A percentile compares a stretch with the other conserved stretches of the same genome.
Evolutionary conservation across 2,888 invertebrate species (phyloP).

Genomic region (Drosophila kokeensis): DNA sequence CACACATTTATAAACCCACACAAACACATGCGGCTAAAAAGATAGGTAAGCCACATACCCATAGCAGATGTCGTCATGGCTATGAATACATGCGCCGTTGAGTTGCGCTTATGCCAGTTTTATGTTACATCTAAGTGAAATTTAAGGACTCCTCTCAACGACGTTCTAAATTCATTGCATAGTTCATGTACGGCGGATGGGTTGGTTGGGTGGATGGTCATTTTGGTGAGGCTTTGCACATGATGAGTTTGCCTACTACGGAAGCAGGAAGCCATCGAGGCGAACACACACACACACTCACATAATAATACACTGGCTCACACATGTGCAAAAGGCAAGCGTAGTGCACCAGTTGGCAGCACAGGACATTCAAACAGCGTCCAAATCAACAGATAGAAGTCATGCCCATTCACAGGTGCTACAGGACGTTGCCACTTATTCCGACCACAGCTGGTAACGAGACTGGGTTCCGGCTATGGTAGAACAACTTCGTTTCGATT

Average conservation of each 20-base stretch:
- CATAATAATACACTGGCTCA: constrained; percentile 4
- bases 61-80: constrained; percentile 51
- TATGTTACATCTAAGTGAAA: constrained; percentile 82
- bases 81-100: constrained; percentile 75
- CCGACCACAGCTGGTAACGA: constrained; percentile 56
- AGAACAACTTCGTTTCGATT: constrained; percentile 67
- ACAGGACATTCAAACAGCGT: constrained; percentile 29
- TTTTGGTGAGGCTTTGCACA: constrained; percentile 58
- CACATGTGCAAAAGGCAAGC: neutral
- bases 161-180: constrained; percentile 71
- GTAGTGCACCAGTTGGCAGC: constrained; percentile 32
- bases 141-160: constrained; percentile 81
- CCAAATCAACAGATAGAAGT: constrained; percentile 28
- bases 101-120: constrained; percentile 77
- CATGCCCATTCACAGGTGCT: constrained; percentile 51
- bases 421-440: constrained; percentile 72
- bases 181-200: constrained; percentile 48
- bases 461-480: constrained; percentile 46
- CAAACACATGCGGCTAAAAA: constrained; percentile 12
- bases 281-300: constrained; percentile 31
- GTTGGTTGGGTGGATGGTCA: constrained; percentile 4
- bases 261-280: constrained; percentile 76
- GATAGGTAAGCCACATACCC: constrained; percentile 23
- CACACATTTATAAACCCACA: constrained; percentile 12
- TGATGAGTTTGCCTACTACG: constrained; percentile 67